These are phyloP conservation scores for Aleiodes leptofemur DNA, from an alignment of 2,888 invertebrate genomes.

Conservation along the genomic window DNA sequence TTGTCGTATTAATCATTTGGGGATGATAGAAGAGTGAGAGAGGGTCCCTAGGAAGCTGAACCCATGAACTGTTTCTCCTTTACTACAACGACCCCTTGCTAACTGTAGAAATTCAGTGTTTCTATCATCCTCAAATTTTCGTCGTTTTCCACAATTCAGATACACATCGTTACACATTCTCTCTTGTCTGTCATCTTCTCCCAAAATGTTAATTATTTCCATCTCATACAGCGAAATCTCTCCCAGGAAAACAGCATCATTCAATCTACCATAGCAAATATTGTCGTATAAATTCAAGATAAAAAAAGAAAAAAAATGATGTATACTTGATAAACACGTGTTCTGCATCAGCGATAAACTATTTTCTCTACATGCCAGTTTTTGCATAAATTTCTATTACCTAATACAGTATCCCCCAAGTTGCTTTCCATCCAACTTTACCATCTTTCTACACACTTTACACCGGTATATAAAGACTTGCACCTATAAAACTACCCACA, in stretches of 20 bases:
- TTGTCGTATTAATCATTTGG: constrained; percentile 64
- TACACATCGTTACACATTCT: neutral
- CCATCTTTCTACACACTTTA: constrained; percentile 11
- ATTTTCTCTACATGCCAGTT: neutral
- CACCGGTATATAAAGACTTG: constrained; percentile 22
- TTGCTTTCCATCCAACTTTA: constrained; percentile 21
- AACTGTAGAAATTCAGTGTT: constrained; percentile 28
- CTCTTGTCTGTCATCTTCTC: constrained; percentile 14
- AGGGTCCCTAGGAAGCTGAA: constrained; percentile 31
- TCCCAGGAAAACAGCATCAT: constrained; percentile 60
- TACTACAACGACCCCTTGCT: constrained; percentile 35
- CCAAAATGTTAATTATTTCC: constrained; percentile 32
- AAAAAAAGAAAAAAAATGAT: neutral
- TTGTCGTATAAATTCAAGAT: neutral
- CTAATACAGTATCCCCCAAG: neutral
- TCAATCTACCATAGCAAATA: constrained; percentile 49
- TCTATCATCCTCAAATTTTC: constrained; percentile 22
- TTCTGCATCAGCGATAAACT: constrained; percentile 18
- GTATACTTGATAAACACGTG: constrained; percentile 29
- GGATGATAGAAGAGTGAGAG: constrained; percentile 43
- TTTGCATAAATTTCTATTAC: constrained; percentile 48
- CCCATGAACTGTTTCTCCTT: constrained; percentile 24
- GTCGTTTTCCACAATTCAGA: too few relatives aligned
- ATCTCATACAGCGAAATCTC: constrained; percentile 48
- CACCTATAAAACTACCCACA: constrained; percentile 32